Conservation (phyloP, 2,113 vertebrate species). For the Hippocampus guttulatus region DNA sequence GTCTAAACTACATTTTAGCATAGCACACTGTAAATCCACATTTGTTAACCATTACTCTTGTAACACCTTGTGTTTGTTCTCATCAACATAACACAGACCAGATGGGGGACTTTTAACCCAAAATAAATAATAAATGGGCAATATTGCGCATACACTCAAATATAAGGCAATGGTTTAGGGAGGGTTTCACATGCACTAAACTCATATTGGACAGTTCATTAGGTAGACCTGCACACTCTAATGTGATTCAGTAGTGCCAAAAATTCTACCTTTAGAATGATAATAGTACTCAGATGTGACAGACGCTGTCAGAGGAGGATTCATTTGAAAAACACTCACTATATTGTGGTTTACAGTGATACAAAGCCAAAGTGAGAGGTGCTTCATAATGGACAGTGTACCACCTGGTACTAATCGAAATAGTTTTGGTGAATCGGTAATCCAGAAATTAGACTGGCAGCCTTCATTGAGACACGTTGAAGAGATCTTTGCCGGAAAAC, state of each 20-base stretch:
- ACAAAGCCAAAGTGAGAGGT: too few species aligned
- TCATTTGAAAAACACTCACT: too few species aligned
- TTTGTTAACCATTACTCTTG: conserved; percentile 12
- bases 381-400: neutral
- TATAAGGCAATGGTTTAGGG: neutral
- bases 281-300: neutral
- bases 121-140: neutral
- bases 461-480: neutral
- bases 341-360: too few species aligned
- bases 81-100: neutral
- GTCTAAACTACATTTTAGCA: conserved; percentile 2
- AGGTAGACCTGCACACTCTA: neutral
- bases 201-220: neutral
- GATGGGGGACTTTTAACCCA: neutral
- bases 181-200: neutral
- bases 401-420: neutral
- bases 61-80: conserved; percentile 13
- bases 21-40: neutral
- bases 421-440: neutral
- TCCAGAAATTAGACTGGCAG: neutral
- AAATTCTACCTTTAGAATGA: neutral
- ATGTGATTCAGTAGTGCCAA: neutral
- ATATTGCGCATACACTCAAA: neutral
- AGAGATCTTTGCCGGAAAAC: neutral
- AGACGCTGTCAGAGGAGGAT: too few species aligned